These are phyloP conservation scores for Chrysolina haemoptera DNA, from an alignment of 2,888 invertebrate genomes.

Conservation along the genomic window DNA sequence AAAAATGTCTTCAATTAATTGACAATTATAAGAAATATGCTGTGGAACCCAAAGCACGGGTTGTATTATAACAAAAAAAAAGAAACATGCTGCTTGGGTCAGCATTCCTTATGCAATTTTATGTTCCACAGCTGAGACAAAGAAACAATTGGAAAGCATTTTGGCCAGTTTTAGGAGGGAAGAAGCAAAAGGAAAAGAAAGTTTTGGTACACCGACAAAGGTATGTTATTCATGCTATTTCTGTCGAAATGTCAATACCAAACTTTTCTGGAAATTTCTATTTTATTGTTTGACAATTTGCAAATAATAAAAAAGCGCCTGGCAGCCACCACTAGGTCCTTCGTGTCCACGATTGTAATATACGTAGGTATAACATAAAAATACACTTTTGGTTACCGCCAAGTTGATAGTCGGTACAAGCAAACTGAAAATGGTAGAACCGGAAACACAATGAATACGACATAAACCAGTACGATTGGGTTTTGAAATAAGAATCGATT, in stretches of 20 bases:
- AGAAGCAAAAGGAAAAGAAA: conserved; percentile 45
- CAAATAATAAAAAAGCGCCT: neutral
- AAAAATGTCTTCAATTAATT: neutral
- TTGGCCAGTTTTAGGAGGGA: conserved; percentile 44
- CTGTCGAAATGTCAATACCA: neutral
- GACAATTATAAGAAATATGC: conserved; percentile 41
- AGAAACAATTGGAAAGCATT: conserved; percentile 44
- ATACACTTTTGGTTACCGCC: neutral
- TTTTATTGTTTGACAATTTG: neutral
- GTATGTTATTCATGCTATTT: conserved; percentile 4
- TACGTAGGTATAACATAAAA: neutral
- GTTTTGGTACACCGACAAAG: conserved; percentile 25
- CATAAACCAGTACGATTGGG: too few species aligned
- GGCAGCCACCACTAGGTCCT: neutral
- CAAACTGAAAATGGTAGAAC: neutral
- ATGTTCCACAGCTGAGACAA: conserved; percentile 25
- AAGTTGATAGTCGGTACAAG: neutral
- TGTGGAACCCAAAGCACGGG: conserved; percentile 37
- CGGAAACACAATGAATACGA: neutral
- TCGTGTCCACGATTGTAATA: neutral
- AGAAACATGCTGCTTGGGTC: conserved; percentile 45
- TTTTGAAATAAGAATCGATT: too few species aligned
- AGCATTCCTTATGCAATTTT: conserved; percentile 25
- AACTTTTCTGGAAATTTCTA: neutral
- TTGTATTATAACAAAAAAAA: conserved; percentile 33